A percentile compares a stretch with the other conserved stretches of the same genome.
Conservation (phyloP, 2,113 vertebrate species). For the Alethe diademata region DNA sequence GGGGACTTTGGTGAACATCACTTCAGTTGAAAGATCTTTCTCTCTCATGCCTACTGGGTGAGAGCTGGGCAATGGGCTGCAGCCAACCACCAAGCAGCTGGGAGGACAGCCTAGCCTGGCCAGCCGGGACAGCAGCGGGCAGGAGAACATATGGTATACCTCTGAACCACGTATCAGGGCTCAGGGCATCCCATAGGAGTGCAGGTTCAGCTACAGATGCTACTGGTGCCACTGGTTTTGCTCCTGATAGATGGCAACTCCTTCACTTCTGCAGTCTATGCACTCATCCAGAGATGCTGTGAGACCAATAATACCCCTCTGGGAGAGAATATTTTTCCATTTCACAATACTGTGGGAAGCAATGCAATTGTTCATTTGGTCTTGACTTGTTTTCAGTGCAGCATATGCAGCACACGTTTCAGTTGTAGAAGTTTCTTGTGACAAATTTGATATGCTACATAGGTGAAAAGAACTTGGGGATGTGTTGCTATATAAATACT, state of each 20-base stretch:
- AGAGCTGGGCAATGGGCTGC: not conserved
- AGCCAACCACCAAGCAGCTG: not conserved
- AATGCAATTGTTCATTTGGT: not conserved
- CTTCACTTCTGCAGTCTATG: not conserved
- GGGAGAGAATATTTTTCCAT: not conserved
- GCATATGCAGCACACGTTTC: not conserved
- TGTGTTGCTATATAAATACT: not conserved
- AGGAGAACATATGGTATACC: not conserved
- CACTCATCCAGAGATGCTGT: not conserved
- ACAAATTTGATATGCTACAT: not conserved
- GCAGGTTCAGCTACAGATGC: not conserved
- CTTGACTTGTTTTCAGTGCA: not conserved
- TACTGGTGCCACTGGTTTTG: not conserved
- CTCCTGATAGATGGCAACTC: not conserved
- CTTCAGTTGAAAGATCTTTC: not conserved
- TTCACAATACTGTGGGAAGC: not conserved
- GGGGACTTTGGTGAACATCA: not conserved
- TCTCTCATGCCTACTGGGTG: not conserved
- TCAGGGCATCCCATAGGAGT: not conserved
- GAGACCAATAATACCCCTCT: not conserved
- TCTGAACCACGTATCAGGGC: not conserved
- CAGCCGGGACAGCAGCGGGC: not conserved
- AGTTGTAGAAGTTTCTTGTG: not conserved
- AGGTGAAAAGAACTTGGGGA: not conserved
- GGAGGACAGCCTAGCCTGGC: not conserved